Conservation (phyloP, 2,113 vertebrate genomes). For the Onychorhynchus coronatus region DNA sequence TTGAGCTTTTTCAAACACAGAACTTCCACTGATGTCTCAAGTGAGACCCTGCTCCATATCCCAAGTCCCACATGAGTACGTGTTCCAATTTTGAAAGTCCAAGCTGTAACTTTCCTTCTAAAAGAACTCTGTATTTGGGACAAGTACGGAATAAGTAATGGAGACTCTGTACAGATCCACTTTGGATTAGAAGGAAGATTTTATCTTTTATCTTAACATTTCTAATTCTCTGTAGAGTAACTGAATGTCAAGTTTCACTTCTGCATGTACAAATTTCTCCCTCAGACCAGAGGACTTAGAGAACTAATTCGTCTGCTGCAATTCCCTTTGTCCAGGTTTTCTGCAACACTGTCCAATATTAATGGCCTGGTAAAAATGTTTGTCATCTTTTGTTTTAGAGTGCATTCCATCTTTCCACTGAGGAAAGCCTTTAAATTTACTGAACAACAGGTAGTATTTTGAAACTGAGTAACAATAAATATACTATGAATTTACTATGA, state of each 20-base stretch:
- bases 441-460: background rate
- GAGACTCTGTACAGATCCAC: background rate
- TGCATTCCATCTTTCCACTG: background rate
- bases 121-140: constrained; percentile 2
- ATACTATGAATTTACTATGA: too few relatives aligned
- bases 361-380: background rate
- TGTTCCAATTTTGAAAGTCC: constrained; percentile 13
- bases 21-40: background rate
- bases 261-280: background rate
- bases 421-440: background rate
- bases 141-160: constrained; percentile 13
- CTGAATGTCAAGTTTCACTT: background rate
- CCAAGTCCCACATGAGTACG: background rate
- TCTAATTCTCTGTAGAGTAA: background rate
- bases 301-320: background rate
- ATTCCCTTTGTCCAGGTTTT: background rate
- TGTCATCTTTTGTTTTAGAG: background rate
- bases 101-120: background rate
- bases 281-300: background rate
- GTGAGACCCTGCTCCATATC: background rate
- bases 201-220: background rate
- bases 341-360: background rate
- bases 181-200: background rate
- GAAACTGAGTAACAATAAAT: background rate
- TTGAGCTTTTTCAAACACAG: background rate